Conservation (phyloP, 1,140 invertebrate species). For the Helicoverpa zea region DNA sequence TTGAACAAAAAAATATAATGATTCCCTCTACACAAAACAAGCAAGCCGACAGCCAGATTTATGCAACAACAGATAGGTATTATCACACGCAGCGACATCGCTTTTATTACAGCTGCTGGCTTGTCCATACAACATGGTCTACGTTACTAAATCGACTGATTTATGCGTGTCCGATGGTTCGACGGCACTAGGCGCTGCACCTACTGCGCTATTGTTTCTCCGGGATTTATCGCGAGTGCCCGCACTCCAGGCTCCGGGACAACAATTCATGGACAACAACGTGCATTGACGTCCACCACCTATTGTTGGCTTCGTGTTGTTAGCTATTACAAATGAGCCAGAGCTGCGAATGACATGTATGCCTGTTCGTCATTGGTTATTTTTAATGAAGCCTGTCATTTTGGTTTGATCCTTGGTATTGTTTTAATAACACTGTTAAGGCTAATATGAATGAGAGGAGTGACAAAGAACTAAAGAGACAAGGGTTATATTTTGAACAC, state of each 20-base stretch:
- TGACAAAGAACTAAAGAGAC: too few species aligned
- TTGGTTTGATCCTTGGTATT: background rate
- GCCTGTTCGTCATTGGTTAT: slow-evolving; percentile 23
- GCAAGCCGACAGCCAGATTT: slow-evolving; percentile 9
- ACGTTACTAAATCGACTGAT: slow-evolving; percentile 68
- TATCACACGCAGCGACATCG: slow-evolving; percentile 9
- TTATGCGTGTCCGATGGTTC: slow-evolving; percentile 64
- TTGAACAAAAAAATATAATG: background rate
- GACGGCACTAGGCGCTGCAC: slow-evolving; percentile 36
- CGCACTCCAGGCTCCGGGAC: slow-evolving; percentile 59
- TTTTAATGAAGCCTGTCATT: slow-evolving; percentile 18
- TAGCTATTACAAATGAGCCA: slow-evolving; percentile 66
- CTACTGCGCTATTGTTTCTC: slow-evolving; percentile 58
- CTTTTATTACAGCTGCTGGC: slow-evolving; percentile 43
- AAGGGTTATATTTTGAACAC: too few species aligned
- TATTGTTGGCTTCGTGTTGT: slow-evolving; percentile 62
- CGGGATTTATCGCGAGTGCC: slow-evolving; percentile 55
- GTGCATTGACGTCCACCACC: slow-evolving; percentile 62
- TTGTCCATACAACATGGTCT: slow-evolving; percentile 63
- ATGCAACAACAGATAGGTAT: slow-evolving; percentile 11
- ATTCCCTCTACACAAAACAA: background rate
- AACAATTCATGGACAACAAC: slow-evolving; percentile 69
- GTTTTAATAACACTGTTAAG: background rate
- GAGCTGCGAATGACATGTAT: slow-evolving; percentile 54
- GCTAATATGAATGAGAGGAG: background rate